Evolutionary conservation across 2,113 vertebrate genomes (phyloP), one percentile per base, ranked within the genome.

Genomic region (Dascyllus trimaculatus): DNA sequence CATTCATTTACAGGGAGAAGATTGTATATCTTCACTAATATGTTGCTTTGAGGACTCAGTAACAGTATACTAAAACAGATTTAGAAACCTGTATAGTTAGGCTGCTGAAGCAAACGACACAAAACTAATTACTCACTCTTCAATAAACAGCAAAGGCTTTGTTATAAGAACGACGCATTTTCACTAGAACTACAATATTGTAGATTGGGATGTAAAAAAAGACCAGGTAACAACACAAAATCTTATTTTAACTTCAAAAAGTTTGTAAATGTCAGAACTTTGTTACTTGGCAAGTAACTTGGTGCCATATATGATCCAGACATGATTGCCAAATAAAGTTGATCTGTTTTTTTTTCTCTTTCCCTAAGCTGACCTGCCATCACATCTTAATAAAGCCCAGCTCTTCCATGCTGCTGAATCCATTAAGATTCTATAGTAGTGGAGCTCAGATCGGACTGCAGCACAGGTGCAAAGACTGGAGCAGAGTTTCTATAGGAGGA

Each of bases 391-490:
- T 78, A 80, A 62, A 85, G 71, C 25, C 58, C 46, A 15, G 32
- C 49, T 78, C 74, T 9, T 15, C 46, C 24, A 18, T 52, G n/a
- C 80, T 76, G 69, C 56, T 73, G 83, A 91, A 85, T 70, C 80
- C 86, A 78, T 94, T 84, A 81, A 63, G 72, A 76, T 64, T 81
- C 81, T 78, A 66, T 67, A 90, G 85, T 77, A 90, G 85, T 77
- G 84, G 82, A 80, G 67, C 80, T 86, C 74, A 77, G 84, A 79
- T 65, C 89, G 77, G 77, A 90, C 86, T 68, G 68, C 65, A 32
- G 85, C 91, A 93, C 92, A 94, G 92, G 92, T 93, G 92, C 91
- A 87, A 80, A 74, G 63, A 81, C 76, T 60, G 71, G 35, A 63
- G 73, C 86, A 79, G 69, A 57, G 71, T 87, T 82, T 82, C 81